Evolutionary conservation across 1,140 invertebrate genomes (phyloP), one percentile per base, ranked within the genome.

Genomic region (Zaprionus taronus): DNA sequence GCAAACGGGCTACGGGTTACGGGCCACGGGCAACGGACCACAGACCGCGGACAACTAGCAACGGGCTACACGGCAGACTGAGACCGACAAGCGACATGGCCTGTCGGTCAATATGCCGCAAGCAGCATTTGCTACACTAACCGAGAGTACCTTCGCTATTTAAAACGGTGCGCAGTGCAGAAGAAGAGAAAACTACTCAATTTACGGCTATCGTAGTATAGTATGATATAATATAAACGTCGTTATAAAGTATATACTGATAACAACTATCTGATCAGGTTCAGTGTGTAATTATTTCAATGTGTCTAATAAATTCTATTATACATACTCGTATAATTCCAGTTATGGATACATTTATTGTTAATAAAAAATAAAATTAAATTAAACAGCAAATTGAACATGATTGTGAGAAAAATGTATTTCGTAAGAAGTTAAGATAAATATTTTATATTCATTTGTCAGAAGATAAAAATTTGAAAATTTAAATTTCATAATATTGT

Each of bases 41-140:
- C 41, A 20, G 49, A 34, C 63, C 24, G 36, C 34, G 51, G 36
- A 47, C 64, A 28, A 51, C 47, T 51, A 51, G 47, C 17, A 24
- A 51, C 47, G 17, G 11, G 47, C 20, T 22, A 51, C 47, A 22
- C 20, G 20, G 47, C 47, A 51, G 20, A 51, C 47, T 61, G 57
- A 38, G 31, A 60, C 34, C 57, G 34, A 41, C 31, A 60, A 60
- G 34, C 63, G 80, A 77, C 65, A 74, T 51, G 68, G 62, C 57
- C 83, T 71, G 74, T 72, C 81, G 62, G 80, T 72, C 57, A 87
- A 78, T 80, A 80, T 76, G 69, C 66, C 80, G 55, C 57, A 60
- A 77, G n/a, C 67, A 76, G 72, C 55, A 64, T 61, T 64, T 63
- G 62, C 17, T 24, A 51, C 20, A 20, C 20, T 24, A 51, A 51